Percentiles rank a stretch among this genome's conserved stretches.
phyloP scores from a whole-genome alignment of 1,140 invertebrate species.

The Zaprionus ornatus region DNA sequence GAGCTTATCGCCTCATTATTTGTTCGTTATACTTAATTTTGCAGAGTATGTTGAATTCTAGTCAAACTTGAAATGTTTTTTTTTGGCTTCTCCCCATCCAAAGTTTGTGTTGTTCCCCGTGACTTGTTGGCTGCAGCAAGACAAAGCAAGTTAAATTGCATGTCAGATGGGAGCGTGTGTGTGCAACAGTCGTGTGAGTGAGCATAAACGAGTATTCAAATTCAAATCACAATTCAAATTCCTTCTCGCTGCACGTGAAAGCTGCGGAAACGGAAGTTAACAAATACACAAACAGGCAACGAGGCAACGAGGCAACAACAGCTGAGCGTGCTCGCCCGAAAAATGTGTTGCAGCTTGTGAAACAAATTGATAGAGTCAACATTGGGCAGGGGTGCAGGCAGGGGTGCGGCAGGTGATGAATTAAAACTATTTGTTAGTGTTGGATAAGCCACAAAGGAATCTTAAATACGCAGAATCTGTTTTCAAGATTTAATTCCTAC shows the following conservation, averaged over 20 bases:
- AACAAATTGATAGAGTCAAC: conserved; percentile 45
- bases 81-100: background rate
- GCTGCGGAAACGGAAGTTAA: conserved; percentile 44
- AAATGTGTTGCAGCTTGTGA: conserved; percentile 10
- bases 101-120: conserved; percentile 35
- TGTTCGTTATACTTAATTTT: background rate
- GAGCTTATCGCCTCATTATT: background rate
- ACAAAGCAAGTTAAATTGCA: conserved; percentile 46
- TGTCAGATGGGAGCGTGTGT: conserved; percentile 23
- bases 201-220: conserved; percentile 6
- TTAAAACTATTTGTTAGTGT: background rate
- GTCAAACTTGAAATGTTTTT: background rate
- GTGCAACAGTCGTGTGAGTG: background rate
- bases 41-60: background rate
- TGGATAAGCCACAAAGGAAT: background rate
- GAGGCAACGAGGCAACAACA: too few relatives aligned
- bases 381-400: background rate
- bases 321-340: conserved; percentile 8
- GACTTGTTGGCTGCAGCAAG: conserved; percentile 50
- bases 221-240: background rate
- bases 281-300: conserved; percentile 28
- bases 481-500: too few relatives aligned
- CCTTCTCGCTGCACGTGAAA: background rate
- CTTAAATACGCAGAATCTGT: too few relatives aligned
- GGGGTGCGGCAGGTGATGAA: background rate